A percentile compares a stretch with the other conserved stretches of the same genome.
phyloP scores from a whole-genome alignment of 2,797 vertebrate species.

The Dendrocincla fuliginosa region DNA sequence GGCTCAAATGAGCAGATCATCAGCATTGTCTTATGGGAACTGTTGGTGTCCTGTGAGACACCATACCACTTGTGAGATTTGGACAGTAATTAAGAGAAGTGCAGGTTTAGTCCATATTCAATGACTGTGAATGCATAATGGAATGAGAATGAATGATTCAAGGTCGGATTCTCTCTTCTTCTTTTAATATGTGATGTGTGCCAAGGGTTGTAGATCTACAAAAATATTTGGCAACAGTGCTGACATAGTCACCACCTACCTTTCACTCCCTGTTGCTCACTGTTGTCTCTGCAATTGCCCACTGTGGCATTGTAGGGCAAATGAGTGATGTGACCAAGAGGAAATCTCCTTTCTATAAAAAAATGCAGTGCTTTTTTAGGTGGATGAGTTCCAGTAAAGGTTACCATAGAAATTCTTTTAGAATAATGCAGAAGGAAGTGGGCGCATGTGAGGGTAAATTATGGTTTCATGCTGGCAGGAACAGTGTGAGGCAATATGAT shows the following conservation, averaged over 20 bases:
- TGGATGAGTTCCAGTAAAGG: neutral
- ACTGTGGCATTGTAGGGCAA: neutral
- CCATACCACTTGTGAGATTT: neutral
- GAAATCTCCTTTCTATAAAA: neutral
- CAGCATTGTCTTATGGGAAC: neutral
- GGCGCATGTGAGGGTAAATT: neutral
- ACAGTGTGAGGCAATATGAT: neutral
- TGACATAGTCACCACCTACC: neutral
- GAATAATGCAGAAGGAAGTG: neutral
- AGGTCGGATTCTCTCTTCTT: neutral
- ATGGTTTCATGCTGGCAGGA: neutral
- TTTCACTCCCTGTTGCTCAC: neutral
- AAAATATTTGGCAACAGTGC: neutral
- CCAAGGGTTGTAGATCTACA: neutral
- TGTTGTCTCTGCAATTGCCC: neutral
- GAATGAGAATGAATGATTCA: neutral
- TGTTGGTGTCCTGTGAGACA: neutral
- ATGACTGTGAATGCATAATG: neutral
- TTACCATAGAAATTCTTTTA: neutral
- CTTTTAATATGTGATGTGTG: neutral
- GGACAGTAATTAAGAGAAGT: neutral
- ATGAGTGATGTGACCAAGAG: neutral
- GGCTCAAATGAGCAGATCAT: neutral
- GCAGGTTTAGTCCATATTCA: neutral
- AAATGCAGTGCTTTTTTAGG: neutral